A percentile compares a stretch with the other conserved stretches of the same genome.
These are phyloP conservation scores for Allacma fusca DNA, from an alignment of 2,888 invertebrate species.

Conservation along the genomic window DNA sequence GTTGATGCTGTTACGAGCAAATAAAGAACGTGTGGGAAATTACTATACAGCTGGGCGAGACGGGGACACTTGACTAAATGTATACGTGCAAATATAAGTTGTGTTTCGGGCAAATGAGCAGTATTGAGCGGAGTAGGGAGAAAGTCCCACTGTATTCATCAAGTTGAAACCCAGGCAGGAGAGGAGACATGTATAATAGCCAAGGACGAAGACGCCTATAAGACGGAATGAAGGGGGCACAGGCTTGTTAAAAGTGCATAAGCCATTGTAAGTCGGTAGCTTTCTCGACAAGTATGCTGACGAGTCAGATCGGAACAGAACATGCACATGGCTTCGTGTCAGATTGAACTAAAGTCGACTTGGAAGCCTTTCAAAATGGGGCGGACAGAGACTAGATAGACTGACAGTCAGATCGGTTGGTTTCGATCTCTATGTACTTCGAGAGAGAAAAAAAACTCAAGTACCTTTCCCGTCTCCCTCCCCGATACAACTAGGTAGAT, in stretches of 20 bases:
- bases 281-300: conserved; percentile 26
- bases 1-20: conserved; percentile 3
- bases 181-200: conserved; percentile 19
- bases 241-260: conserved; percentile 10
- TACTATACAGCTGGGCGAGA: not conserved
- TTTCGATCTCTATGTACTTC: not conserved
- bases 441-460: not conserved
- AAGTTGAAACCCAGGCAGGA: not conserved
- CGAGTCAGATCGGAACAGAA: conserved; percentile 1
- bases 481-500: not conserved
- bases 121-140: conserved; percentile 5
- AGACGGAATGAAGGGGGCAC: not conserved
- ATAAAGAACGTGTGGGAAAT: conserved; percentile 8
- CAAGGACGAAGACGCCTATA: not conserved
- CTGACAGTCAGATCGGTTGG: conserved; percentile 2
- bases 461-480: not conserved
- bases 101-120: not conserved
- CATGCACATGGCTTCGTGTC: conserved; percentile 35
- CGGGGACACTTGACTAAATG: not conserved
- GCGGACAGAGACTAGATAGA: conserved; percentile 22
- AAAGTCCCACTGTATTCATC: not conserved
- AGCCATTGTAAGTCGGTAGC: conserved; percentile 10
- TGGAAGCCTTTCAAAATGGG: conserved; percentile 34
- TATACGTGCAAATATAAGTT: not conserved
- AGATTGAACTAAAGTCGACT: conserved; percentile 11